A percentile compares a stretch with the other conserved stretches of the same genome.
These are phyloP conservation scores for Percina caprodes DNA, from an alignment of 2,113 vertebrate genomes.

Conservation along the genomic window DNA sequence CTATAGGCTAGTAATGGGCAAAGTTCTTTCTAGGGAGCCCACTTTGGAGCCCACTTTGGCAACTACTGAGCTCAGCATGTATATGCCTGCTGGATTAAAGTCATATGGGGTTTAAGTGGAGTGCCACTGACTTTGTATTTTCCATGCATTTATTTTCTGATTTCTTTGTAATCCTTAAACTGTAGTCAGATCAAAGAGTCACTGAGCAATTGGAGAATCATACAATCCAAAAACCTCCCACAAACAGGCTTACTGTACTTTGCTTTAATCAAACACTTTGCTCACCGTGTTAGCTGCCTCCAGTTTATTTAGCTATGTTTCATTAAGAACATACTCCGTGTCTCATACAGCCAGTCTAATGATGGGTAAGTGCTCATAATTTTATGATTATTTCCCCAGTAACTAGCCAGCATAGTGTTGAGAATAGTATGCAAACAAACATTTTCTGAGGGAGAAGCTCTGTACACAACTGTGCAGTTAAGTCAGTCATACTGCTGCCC, in stretches of 20 bases:
- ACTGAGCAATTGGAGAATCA: constrained; percentile 2
- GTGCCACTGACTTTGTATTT: constrained; percentile 10
- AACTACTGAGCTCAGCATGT: constrained; percentile 1
- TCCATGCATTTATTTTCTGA: not conserved
- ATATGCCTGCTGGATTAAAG: constrained; percentile 3
- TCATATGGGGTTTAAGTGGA: not conserved
- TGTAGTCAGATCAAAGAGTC: not conserved
- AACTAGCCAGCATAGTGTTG: constrained; percentile 6
- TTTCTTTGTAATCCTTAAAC: constrained; percentile 24
- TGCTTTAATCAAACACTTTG: constrained; percentile 15
- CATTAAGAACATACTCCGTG: constrained; percentile 1
- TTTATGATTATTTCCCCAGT: constrained; percentile 28
- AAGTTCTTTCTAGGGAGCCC: not conserved
- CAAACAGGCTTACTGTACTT: not conserved
- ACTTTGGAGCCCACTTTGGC: constrained; percentile 13
- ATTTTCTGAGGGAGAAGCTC: not conserved
- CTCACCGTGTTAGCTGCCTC: constrained; percentile 5
- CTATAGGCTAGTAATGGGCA: not conserved
- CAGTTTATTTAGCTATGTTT: constrained; percentile 12
- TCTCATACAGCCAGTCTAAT: constrained; percentile 23
- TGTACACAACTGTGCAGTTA: constrained; percentile 3
- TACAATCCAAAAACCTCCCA: not conserved
- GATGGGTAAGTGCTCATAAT: constrained; percentile 46
- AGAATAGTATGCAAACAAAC: constrained; percentile 7
- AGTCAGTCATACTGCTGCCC: not conserved